Conservation (phyloP, 2,113 vertebrate genomes). For the Tonatia bakeri region DNA sequence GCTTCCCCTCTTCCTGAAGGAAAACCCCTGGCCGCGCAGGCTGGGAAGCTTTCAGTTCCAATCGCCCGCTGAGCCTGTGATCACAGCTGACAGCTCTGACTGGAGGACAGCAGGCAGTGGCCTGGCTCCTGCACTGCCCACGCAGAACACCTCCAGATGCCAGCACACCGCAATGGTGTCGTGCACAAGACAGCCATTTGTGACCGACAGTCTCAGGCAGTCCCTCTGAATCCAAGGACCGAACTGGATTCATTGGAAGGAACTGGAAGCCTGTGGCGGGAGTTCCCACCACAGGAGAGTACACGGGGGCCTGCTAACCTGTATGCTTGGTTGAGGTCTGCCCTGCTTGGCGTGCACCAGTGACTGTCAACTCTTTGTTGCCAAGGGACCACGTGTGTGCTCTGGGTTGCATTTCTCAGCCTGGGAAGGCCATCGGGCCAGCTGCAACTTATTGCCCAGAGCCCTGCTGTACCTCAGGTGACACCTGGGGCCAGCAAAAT, state of each 20-base stretch:
- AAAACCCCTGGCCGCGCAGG: not conserved
- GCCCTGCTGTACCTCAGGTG: not conserved
- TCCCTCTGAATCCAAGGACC: not conserved
- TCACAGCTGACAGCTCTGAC: not conserved
- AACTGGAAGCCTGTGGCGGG: not conserved
- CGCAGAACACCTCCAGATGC: not conserved
- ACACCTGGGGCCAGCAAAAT: not conserved
- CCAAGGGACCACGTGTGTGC: not conserved
- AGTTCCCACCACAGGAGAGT: not conserved
- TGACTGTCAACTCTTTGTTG: not conserved
- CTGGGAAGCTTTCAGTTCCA: not conserved
- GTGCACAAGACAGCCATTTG: not conserved
- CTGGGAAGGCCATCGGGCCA: not conserved
- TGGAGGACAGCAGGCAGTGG: not conserved
- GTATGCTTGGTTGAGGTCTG: not conserved
- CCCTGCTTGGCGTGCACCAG: not conserved
- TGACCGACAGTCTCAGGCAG: not conserved
- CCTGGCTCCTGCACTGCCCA: fast-evolving
- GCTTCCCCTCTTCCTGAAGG: not conserved
- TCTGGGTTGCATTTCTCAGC: not conserved
- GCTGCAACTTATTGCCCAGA: not conserved
- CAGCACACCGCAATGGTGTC: not conserved
- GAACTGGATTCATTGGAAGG: not conserved
- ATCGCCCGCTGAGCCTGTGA: not conserved
- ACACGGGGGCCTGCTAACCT: not conserved